Evolutionary conservation across 2,113 vertebrate species (phyloP), one percentile per base, ranked within the genome.

Genomic region (Lamprotornis superbus): DNA sequence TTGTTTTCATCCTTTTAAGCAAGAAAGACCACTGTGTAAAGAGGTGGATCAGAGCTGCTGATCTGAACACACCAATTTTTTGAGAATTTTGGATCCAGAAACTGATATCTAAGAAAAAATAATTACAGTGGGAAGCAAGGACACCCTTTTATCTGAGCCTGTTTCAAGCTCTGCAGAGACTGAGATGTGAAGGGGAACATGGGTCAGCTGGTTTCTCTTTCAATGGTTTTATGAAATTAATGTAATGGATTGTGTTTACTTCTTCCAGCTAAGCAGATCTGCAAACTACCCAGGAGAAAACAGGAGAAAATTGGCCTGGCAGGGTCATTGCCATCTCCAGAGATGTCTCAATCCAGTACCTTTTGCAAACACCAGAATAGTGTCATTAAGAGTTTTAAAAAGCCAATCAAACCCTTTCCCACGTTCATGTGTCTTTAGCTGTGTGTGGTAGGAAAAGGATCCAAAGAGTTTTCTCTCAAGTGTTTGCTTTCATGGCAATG

Each of bases 361-460:
- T 64, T 86, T 78, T 69, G 61, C 39, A 90, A 87, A 81, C 40
- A 80, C 33, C 74, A 59, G 27, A 74, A 61, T 37, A 23, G 13
- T 53, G 57, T 83, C 35, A 90, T 64, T 90, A 78, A 78, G 53
- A 33, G 35, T 70, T 90, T 83, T 33, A 7, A 78, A 77, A 90
- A 89, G 64, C 84, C 76, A 44, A 77, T 94, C 59, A 80, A 83
- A 63, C 75, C 53, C 47, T 90, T 95, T 96, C 85, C 71, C 65
- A 86, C 61, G 15, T 92, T 81, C 53, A 9, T 74, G 22, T 68
- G 39, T 81, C 68, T 90, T 83, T 83, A 93, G 40, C 71, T 89
- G 67, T 93, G 93, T 95, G 93, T 94, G 76, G 92, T 83, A 96
- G 64, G 76, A 94, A 94, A 95, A 78, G 37, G 73, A 81, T 94